Evolutionary conservation across 2,797 vertebrate species (phyloP).

Genomic region (Phoxinus dragarum): DNA sequence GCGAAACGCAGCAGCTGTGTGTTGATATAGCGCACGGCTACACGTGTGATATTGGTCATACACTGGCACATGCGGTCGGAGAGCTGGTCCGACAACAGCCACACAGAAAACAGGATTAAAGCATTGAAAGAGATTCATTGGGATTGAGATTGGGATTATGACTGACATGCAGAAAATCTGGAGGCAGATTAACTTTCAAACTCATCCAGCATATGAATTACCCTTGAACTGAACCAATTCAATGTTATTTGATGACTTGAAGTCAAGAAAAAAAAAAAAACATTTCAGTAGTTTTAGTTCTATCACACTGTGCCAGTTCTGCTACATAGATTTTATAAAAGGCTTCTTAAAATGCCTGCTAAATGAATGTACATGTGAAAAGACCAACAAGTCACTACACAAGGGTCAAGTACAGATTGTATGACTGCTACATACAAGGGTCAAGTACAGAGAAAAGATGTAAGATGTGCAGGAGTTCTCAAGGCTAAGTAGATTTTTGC

Average conservation of each 20-base stretch:
- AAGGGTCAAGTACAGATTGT: slow-evolving; percentile 18
- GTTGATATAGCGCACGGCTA: no score
- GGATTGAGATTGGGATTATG: slow-evolving; percentile 45
- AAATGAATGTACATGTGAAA: slow-evolving; percentile 11
- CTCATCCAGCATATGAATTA: slow-evolving; percentile 3
- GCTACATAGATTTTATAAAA: background rate
- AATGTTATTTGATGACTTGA: background rate
- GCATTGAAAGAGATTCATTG: slow-evolving; percentile 17
- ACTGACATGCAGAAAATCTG: slow-evolving; percentile 36
- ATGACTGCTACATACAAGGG: background rate
- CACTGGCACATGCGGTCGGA: background rate
- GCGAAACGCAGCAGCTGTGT: no score
- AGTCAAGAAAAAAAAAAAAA: background rate
- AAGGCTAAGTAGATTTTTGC: background rate
- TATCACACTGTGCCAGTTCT: background rate
- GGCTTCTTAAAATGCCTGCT: background rate
- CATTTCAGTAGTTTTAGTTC: background rate
- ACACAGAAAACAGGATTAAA: slow-evolving; percentile 44
- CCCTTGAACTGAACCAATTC: slow-evolving; percentile 15
- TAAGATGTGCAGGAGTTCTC: background rate
- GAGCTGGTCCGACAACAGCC: slow-evolving; percentile 18
- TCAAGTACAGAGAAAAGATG: slow-evolving; percentile 13
- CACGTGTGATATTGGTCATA: no score
- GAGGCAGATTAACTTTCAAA: slow-evolving; percentile 19
- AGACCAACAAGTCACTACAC: background rate